These are phyloP conservation scores for Hirundichthys speculiger DNA, from an alignment of 2,113 vertebrate species.

Conservation along the genomic window DNA sequence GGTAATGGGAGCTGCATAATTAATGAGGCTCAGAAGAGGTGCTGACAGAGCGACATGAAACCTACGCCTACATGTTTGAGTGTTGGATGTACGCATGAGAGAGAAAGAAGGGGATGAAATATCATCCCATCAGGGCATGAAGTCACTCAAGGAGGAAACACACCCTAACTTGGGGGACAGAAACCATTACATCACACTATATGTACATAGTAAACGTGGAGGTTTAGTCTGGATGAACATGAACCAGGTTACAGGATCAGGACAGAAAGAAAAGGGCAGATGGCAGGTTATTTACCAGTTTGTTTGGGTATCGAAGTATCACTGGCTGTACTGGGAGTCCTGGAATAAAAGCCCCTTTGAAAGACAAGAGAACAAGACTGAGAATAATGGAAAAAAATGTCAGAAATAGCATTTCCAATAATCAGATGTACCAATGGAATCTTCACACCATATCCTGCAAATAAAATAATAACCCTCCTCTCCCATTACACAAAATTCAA, in stretches of 20 bases:
- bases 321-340: constrained; percentile 95
- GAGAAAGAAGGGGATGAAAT: constrained; percentile 65
- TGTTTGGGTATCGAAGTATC: constrained; percentile 91
- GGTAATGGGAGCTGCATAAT: constrained; percentile 51
- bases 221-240: not conserved
- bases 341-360: constrained; percentile 92
- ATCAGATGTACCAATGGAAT: not conserved
- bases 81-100: not conserved
- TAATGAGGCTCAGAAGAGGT: constrained; percentile 42
- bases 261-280: not conserved
- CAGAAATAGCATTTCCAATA: not conserved
- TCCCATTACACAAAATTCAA: too few relatives aligned
- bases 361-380: constrained; percentile 8
- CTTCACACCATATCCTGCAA: too few relatives aligned
- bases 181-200: constrained; percentile 45
- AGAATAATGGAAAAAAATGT: not conserved
- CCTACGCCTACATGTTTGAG: constrained; percentile 14
- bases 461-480: too few relatives aligned
- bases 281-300: constrained; percentile 83
- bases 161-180: constrained; percentile 15
- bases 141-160: constrained; percentile 53
- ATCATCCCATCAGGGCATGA: constrained; percentile 65
- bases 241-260: not conserved
- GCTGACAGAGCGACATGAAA: constrained; percentile 53
- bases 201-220: not conserved